These are phyloP conservation scores for Dendrocopos noguchii DNA, from an alignment of 2,113 vertebrate genomes.

Conservation along the genomic window DNA sequence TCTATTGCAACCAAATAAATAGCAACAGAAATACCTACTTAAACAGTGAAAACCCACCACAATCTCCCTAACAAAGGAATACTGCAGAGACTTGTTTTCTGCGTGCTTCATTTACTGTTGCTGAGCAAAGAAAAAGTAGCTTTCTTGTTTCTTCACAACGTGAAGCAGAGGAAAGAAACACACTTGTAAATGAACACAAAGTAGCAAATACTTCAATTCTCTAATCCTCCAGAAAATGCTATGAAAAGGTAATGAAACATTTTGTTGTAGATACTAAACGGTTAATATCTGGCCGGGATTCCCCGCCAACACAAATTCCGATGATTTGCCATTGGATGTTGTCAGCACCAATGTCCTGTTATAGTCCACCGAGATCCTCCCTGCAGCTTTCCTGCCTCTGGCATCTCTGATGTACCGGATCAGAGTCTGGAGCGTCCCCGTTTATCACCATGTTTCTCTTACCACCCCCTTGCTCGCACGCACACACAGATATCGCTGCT, in stretches of 20 bases:
- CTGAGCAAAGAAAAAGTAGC: not conserved
- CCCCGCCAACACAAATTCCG: slow-evolving; percentile 35
- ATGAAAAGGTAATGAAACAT: not conserved
- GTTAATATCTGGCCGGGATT: slow-evolving; percentile 39
- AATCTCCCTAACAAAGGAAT: not conserved
- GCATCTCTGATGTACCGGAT: not conserved
- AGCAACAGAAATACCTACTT: not conserved
- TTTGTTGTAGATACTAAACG: not conserved
- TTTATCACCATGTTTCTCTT: not conserved
- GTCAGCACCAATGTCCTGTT: slow-evolving; percentile 32
- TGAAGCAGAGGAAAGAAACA: not conserved
- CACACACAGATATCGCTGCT: not conserved
- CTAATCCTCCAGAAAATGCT: not conserved
- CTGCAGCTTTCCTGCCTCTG: slow-evolving; percentile 41
- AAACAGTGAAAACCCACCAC: not conserved
- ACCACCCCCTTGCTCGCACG: not conserved
- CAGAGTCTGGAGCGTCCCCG: not conserved
- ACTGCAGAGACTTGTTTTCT: slow-evolving; percentile 14
- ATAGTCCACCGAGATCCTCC: slow-evolving; percentile 24
- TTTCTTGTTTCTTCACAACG: slow-evolving; percentile 2
- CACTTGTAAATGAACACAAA: not conserved
- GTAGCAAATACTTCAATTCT: not conserved
- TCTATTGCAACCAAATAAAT: not conserved
- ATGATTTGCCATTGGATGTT: slow-evolving; percentile 46
- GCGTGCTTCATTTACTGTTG: not conserved